Percentiles rank a stretch among this genome's conserved stretches.
Evolutionary conservation across 1,140 invertebrate genomes (phyloP).

Genomic region (Cyrtorhinus lividipennis): DNA sequence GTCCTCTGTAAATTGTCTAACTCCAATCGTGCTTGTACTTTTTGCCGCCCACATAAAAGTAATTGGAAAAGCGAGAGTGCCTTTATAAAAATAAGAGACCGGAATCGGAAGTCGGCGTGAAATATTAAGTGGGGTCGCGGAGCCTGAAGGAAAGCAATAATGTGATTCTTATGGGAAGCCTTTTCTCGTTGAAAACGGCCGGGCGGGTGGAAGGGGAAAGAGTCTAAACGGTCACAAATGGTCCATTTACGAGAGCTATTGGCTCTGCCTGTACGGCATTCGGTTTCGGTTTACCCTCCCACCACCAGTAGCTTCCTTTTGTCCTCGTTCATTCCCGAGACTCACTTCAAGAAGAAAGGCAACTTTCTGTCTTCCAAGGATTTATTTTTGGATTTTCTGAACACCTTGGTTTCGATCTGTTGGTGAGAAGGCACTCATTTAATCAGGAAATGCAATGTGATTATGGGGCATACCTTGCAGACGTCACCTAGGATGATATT

Average conservation of each 20-base stretch:
- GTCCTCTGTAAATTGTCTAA: too few species aligned
- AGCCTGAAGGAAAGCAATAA: background rate
- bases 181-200: background rate
- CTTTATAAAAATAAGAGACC: background rate
- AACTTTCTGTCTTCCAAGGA: too few species aligned
- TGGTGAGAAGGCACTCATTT: too few species aligned
- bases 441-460: too few species aligned
- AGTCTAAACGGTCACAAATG: background rate
- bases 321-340: too few species aligned
- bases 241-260: background rate
- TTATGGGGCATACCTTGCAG: too few species aligned
- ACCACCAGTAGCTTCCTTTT: background rate
- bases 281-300: background rate
- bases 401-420: too few species aligned
- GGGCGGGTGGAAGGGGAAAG: background rate
- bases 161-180: background rate
- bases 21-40: too few species aligned
- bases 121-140: background rate
- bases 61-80: background rate
- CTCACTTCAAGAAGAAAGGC: too few species aligned
- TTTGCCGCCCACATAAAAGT: background rate
- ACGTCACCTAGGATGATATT: too few species aligned
- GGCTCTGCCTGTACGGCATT: background rate
- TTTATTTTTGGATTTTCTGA: too few species aligned
- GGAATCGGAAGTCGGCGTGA: background rate